A percentile compares a stretch with the other conserved stretches of the same genome.
phyloP scores from a whole-genome alignment of 2,113 vertebrate species.

The Eulemur rufifrons region DNA sequence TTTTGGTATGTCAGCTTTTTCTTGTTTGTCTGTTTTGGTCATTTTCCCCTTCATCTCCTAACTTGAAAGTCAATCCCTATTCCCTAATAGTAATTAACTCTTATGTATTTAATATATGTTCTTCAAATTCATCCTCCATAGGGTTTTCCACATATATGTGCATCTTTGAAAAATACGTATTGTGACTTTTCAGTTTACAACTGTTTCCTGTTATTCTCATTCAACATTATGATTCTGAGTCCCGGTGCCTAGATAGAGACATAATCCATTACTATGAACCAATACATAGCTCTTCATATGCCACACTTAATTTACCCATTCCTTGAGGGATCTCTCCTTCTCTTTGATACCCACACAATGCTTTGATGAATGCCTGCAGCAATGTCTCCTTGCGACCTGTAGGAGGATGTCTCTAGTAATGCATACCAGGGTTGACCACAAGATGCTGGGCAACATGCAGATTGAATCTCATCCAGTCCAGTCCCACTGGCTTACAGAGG shows the following conservation, averaged over 20 bases:
- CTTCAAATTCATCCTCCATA: neutral
- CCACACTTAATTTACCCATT: neutral
- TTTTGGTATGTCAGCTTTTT: neutral
- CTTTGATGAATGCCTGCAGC: neutral
- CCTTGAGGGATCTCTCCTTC: neutral
- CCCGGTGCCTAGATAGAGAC: neutral
- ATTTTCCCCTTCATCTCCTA: neutral
- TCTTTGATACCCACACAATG: neutral
- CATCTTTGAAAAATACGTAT: neutral
- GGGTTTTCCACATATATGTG: neutral
- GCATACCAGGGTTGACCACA: rapidly evolving
- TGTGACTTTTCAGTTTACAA: neutral
- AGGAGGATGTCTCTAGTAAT: neutral
- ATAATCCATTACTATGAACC: neutral
- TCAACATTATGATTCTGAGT: neutral
- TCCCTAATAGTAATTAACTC: neutral
- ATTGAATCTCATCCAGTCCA: neutral
- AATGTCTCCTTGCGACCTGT: rapidly evolving
- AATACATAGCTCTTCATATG: neutral
- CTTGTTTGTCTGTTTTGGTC: neutral
- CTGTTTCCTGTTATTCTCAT: neutral
- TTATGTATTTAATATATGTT: neutral
- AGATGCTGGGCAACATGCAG: neutral
- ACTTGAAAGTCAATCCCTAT: neutral
- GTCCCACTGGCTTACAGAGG: rapidly evolving